These are phyloP conservation scores for Egretta garzetta DNA, from an alignment of 2,113 vertebrate species.

Conservation along the genomic window DNA sequence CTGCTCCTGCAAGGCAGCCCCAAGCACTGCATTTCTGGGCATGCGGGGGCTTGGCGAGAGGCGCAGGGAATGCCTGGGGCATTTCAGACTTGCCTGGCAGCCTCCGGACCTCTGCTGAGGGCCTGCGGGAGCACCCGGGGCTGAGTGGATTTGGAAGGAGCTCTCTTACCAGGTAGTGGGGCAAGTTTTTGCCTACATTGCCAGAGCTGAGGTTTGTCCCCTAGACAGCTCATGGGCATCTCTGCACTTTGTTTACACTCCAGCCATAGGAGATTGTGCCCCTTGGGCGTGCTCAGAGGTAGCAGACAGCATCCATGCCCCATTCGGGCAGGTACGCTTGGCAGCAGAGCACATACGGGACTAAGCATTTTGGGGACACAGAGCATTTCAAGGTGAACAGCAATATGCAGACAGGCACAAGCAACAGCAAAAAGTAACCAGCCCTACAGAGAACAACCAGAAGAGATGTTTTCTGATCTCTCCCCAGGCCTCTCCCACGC, in stretches of 20 bases:
- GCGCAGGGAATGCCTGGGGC: neutral
- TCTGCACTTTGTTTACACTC: neutral
- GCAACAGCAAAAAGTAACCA: neutral
- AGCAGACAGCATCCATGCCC: neutral
- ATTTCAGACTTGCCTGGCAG: neutral
- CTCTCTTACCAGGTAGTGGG: neutral
- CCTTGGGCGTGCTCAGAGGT: neutral
- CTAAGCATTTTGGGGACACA: neutral
- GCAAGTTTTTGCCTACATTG: neutral
- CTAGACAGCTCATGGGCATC: neutral
- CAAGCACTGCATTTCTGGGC: neutral
- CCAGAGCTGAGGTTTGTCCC: neutral
- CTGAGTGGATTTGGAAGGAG: neutral
- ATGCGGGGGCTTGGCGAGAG: rapidly evolving
- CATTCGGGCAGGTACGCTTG: neutral
- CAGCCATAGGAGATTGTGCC: rapidly evolving
- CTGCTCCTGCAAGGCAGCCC: neutral
- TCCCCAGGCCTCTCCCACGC: neutral
- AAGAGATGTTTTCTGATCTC: neutral
- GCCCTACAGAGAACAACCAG: neutral
- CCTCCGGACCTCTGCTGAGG: neutral
- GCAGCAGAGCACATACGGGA: neutral
- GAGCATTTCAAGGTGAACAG: neutral
- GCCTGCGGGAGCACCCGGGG: rapidly evolving
- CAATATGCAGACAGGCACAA: neutral